phyloP scores from a whole-genome alignment of 1,140 invertebrate genomes.

The Diploscapter pachys region DNA sequence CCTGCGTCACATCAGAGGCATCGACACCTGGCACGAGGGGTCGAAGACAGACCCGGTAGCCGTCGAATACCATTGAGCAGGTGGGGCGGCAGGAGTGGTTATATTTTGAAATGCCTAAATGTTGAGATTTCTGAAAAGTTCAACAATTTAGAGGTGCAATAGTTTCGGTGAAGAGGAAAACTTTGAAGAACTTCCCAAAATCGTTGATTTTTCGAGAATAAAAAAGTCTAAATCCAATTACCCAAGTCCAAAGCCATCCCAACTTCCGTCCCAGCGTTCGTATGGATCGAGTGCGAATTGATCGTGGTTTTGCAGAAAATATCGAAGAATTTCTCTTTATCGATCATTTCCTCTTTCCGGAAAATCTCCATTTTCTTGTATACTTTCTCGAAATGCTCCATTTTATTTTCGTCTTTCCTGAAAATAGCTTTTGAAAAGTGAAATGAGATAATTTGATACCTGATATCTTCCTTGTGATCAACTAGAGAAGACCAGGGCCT shows the following conservation, averaged over 20 bases:
- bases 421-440: background rate
- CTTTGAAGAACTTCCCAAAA: too few species aligned
- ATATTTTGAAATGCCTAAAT: constrained; percentile 43
- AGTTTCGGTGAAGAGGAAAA: background rate
- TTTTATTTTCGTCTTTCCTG: constrained; percentile 39
- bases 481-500: constrained; percentile 41
- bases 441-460: background rate
- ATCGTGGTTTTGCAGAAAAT: constrained; percentile 50
- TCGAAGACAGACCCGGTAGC: constrained; percentile 44
- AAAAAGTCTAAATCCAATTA: background rate
- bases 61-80: constrained; percentile 50
- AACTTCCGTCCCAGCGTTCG: constrained; percentile 48
- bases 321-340: constrained; percentile 44
- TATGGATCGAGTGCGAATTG: constrained; percentile 51
- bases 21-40: constrained; percentile 45
- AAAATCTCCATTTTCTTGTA: constrained; percentile 40
- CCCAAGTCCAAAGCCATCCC: constrained; percentile 50
- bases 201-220: background rate
- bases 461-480: constrained; percentile 45
- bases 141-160: background rate
- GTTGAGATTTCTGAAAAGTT: background rate
- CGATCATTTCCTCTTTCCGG: constrained; percentile 42
- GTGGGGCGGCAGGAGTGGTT: constrained; percentile 54
- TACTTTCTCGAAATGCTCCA: constrained; percentile 49
- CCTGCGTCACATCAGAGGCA: constrained; percentile 36